Evolutionary conservation across 2,113 vertebrate genomes (phyloP).

Genomic region (Cephalophus harveyi): DNA sequence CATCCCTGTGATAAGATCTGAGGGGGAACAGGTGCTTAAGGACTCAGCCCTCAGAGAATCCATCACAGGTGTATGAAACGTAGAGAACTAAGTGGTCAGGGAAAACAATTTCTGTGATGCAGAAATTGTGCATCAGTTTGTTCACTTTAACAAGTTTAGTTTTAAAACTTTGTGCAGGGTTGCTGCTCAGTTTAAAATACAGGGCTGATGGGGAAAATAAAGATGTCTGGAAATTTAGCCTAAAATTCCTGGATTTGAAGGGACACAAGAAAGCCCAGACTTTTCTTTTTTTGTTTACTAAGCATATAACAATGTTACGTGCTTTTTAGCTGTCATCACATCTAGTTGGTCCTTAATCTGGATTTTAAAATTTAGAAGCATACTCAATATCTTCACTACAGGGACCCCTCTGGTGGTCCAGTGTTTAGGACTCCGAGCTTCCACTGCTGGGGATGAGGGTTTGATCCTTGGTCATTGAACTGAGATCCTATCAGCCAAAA

Average conservation of each 20-base stretch:
- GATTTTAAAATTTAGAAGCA: constrained; percentile 31
- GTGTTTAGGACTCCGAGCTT: not conserved
- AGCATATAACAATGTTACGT: not conserved
- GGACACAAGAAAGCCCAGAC: not conserved
- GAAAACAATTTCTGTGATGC: not conserved
- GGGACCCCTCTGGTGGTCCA: not conserved
- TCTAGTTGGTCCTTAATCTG: constrained; percentile 4
- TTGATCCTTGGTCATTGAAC: not conserved
- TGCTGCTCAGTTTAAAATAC: not conserved
- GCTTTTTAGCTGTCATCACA: not conserved
- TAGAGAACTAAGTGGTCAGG: not conserved
- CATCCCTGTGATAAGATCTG: not conserved
- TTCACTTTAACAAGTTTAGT: constrained; percentile 12
- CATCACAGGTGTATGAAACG: not conserved
- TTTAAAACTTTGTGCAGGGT: not conserved
- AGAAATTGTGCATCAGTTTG: not conserved
- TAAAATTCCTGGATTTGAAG: not conserved
- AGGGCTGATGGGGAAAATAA: not conserved
- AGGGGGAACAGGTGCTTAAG: not conserved
- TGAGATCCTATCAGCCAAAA: not conserved
- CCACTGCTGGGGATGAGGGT: not conserved
- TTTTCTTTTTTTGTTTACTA: not conserved
- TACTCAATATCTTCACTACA: constrained; percentile 4
- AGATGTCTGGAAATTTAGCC: not conserved
- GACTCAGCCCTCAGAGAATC: not conserved